Conservation (phyloP, 92 coral and sea anemone genomes). For the Metridium senile region DNA sequence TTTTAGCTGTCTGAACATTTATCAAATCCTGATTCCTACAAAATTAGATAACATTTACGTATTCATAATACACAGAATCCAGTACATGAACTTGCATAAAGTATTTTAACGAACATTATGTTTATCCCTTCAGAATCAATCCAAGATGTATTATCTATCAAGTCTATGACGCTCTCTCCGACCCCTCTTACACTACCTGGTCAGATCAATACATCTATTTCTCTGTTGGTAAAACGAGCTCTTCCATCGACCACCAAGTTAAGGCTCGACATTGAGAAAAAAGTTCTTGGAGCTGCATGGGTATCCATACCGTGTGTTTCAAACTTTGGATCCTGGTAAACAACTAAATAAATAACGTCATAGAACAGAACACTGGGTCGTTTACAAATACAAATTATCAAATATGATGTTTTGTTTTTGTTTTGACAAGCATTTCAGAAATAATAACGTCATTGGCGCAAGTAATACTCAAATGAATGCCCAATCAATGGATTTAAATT, state of each 20-base stretch:
- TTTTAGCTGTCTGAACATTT: no score
- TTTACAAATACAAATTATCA: neutral
- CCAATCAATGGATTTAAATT: no score
- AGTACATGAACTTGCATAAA: no score
- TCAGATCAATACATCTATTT: conserved; percentile 38
- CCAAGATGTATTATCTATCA: conserved; percentile 25
- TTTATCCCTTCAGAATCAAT: no score
- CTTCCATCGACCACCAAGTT: conserved; percentile 46
- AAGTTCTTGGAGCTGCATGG: conserved; percentile 32
- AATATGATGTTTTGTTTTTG: neutral
- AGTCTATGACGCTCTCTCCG: conserved; percentile 42
- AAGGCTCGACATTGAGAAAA: conserved; percentile 52
- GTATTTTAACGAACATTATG: no score
- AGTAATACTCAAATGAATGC: no score
- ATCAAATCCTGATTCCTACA: no score
- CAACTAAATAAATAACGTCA: no score
- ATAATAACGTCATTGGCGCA: neutral
- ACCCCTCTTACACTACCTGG: conserved; percentile 63
- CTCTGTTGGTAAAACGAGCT: conserved; percentile 49
- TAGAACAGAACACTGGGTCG: neutral
- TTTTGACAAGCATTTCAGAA: neutral
- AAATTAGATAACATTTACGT: no score
- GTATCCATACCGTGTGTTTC: conserved; percentile 49
- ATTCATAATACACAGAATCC: no score
- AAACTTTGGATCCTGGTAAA: conserved; percentile 58